Percentiles rank a stretch among this genome's conserved stretches.
phyloP scores from a whole-genome alignment of 2,888 invertebrate species.

The Melanostoma mellinum region DNA sequence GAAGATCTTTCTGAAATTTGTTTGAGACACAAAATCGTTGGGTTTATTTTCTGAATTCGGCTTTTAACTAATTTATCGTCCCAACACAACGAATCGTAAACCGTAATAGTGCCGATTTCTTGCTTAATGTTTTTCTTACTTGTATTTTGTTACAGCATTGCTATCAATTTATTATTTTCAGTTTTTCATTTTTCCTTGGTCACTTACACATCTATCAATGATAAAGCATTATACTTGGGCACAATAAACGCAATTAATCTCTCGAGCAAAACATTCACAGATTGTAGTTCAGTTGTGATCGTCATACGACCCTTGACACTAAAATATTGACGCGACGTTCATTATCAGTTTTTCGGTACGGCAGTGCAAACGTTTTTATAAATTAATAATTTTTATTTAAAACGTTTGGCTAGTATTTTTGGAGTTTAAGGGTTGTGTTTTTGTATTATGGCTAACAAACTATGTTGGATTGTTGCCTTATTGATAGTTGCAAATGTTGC shows the following conservation, averaged over 20 bases:
- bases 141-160: background rate
- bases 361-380: constrained; percentile 12
- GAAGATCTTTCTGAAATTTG: too few species aligned
- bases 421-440: background rate
- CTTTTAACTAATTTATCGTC: too few species aligned
- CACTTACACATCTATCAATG: constrained; percentile 12
- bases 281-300: constrained; percentile 39
- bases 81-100: too few species aligned
- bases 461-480: constrained; percentile 6
- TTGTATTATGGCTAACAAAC: background rate
- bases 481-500: constrained; percentile 20
- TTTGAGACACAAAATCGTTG: too few species aligned
- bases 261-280: constrained; percentile 20
- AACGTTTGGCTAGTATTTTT: background rate
- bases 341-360: constrained; percentile 61
- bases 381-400: constrained; percentile 5
- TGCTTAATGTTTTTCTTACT: background rate
- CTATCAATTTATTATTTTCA: constrained; percentile 1
- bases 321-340: constrained; percentile 31
- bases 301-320: constrained; percentile 63
- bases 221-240: constrained; percentile 10
- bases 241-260: constrained; percentile 32
- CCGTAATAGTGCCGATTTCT: background rate
- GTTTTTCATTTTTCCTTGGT: constrained; percentile 6
- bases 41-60: too few species aligned